Evolutionary conservation across 2,888 invertebrate genomes (phyloP), one percentile per base, ranked within the genome.

Genomic region (Lasioglossum malachurum): DNA sequence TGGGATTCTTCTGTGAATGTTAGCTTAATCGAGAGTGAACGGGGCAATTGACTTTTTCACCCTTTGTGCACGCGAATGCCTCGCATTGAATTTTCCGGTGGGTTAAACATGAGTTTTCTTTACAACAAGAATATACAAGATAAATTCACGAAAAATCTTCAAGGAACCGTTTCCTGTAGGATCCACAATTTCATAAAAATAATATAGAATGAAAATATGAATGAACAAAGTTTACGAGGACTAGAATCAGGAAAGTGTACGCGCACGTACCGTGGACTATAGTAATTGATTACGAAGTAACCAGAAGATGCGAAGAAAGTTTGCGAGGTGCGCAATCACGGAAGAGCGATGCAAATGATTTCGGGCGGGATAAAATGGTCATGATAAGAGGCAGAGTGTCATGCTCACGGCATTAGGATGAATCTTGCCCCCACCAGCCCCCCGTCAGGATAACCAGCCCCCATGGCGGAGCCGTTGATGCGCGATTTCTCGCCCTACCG

Each of bases 401-500:
- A 14, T 31, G 64, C 64, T 31, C 64, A 19, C 64, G 64, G 64
- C 64, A 31, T 64, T 31, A 64, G 64, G 31, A 64, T 31, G 31
- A 64, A 64, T 64, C 64, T 64, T 64, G 31, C 64, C 69, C 69
- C 69, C 69, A 35, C 69, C 69, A 38, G 23, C 69, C 69, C 78
- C 27, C 41, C 19, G 19, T 49, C 19, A 41, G 57, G n/a, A 35
- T 19, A 82, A 86, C 76, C 84, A 84, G 84, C 82, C 86, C 88
- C 86, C 82, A 90, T 88, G 87, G 90, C 87, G 82, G 82, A 79
- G 80, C 74, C 75, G 82, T 38, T 46, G 82, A 84, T 75, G 78
- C 82, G 82, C 89, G 90, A 87, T 91, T 89, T 87, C 90, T 91
- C 91, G 86, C 88, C 84, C 84, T 91, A 80, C 84, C 89, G 87